Evolutionary conservation across 2,888 invertebrate genomes (phyloP).

Genomic region (Drosophila paranaensis): DNA sequence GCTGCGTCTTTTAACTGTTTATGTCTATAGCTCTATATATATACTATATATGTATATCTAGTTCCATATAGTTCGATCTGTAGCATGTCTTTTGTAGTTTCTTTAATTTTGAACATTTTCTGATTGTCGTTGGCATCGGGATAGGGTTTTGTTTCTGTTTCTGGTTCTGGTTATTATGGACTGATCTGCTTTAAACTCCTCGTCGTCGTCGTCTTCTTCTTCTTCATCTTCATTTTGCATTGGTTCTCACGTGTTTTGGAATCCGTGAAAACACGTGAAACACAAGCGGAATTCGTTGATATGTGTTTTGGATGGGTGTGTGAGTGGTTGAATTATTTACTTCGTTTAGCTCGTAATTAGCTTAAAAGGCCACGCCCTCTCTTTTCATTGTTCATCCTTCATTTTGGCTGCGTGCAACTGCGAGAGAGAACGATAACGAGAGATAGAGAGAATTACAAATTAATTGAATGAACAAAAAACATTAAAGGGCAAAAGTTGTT

Average conservation of each 20-base stretch:
- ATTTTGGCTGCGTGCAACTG: slow-evolving; percentile 62
- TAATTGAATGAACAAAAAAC: not conserved
- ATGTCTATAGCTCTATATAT: slow-evolving; percentile 11
- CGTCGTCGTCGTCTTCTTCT: not conserved
- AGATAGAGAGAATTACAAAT: not conserved
- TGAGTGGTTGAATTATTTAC: not conserved
- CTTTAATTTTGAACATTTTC: slow-evolving; percentile 17
- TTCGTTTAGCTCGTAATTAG: slow-evolving; percentile 52
- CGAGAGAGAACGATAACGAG: slow-evolving; percentile 1
- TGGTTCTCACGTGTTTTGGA: slow-evolving; percentile 41
- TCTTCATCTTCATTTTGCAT: slow-evolving; percentile 18
- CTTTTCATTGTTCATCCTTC: slow-evolving; percentile 7
- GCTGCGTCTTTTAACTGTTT: slow-evolving; percentile 19
- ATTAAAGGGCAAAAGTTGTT: not conserved
- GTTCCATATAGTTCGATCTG: not conserved
- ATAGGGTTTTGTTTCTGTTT: not conserved
- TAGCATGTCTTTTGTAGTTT: slow-evolving; percentile 3
- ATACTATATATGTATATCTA: not conserved
- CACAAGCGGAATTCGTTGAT: slow-evolving; percentile 69
- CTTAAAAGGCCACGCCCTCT: slow-evolving; percentile 62
- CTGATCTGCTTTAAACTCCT: slow-evolving; percentile 3
- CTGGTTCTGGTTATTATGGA: slow-evolving; percentile 16
- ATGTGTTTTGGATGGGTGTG: slow-evolving; percentile 48
- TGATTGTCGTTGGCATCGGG: slow-evolving; percentile 46
- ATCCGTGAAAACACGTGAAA: slow-evolving; percentile 53